Conservation (phyloP, 1,140 invertebrate genomes). For the Dinoponera quadriceps region DNA sequence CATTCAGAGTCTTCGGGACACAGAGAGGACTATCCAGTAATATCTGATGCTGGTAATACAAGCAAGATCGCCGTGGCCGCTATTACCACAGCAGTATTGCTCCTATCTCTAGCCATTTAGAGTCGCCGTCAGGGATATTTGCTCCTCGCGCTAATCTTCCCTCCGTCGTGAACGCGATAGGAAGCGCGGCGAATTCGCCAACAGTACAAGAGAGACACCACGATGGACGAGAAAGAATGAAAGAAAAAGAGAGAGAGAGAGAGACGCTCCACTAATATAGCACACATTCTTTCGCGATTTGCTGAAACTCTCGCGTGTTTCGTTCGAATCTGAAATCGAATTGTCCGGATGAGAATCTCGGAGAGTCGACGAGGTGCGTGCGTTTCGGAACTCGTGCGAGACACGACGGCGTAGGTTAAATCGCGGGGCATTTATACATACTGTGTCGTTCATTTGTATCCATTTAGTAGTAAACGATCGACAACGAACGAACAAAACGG, state of each 20-base stretch:
- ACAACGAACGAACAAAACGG: constrained; percentile 43
- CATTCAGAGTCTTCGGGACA: constrained; percentile 84
- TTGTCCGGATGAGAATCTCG: not conserved
- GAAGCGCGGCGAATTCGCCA: constrained; percentile 60
- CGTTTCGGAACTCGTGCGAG: not conserved
- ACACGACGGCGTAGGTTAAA: constrained; percentile 31
- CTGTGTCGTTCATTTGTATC: constrained; percentile 52
- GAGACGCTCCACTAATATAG: constrained; percentile 15
- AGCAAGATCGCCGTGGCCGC: constrained; percentile 81
- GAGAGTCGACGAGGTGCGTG: not conserved
- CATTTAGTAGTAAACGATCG: constrained; percentile 22
- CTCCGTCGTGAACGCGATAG: constrained; percentile 39
- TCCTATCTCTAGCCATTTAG: constrained; percentile 82
- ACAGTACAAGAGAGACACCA: constrained; percentile 56
- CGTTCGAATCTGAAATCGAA: constrained; percentile 30
- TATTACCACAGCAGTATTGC: constrained; percentile 82
- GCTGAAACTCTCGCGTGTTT: constrained; percentile 27
- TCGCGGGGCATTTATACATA: constrained; percentile 30
- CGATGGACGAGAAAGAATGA: constrained; percentile 40
- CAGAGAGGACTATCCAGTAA: constrained; percentile 80
- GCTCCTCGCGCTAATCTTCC: constrained; percentile 65
- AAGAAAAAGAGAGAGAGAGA: not conserved
- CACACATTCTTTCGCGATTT: constrained; percentile 38
- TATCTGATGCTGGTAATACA: constrained; percentile 81
- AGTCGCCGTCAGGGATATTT: constrained; percentile 72